Percentiles rank a stretch among this genome's conserved stretches.
These are phyloP conservation scores for Cyprinodon diabolis DNA, from an alignment of 2,797 vertebrate genomes.

Conservation along the genomic window DNA sequence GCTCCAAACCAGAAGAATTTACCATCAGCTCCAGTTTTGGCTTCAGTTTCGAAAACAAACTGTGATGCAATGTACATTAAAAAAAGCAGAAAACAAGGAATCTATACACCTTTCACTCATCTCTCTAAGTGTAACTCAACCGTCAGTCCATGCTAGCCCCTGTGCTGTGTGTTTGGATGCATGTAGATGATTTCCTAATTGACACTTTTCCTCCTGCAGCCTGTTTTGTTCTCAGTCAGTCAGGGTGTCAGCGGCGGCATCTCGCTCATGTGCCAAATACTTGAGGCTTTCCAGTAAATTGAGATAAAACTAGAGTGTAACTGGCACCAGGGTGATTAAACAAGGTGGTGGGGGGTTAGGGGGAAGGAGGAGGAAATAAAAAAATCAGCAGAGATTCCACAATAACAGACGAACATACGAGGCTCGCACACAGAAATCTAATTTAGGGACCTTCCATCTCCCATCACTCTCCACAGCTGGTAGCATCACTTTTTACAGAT, in stretches of 20 bases:
- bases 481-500: neutral
- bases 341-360: conserved; percentile 49
- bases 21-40: conserved; percentile 57
- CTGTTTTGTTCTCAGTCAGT: conserved; percentile 43
- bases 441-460: neutral
- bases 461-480: neutral
- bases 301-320: conserved; percentile 75
- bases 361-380: conserved; percentile 33
- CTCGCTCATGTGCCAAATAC: conserved; percentile 66
- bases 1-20: conserved; percentile 66
- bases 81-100: conserved; percentile 36
- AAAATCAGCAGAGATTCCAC: conserved; percentile 54
- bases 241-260: conserved; percentile 48
- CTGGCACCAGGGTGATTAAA: conserved; percentile 75
- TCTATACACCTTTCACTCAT: neutral
- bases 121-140: neutral
- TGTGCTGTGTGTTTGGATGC: conserved; percentile 20
- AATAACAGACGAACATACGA: conserved; percentile 50
- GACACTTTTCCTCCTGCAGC: conserved; percentile 54
- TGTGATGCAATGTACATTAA: conserved; percentile 54
- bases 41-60: conserved; percentile 33
- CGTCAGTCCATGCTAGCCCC: neutral
- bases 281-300: conserved; percentile 81
- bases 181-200: conserved; percentile 60
- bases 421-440: neutral